These are phyloP conservation scores for Nomada lathburiana DNA, from an alignment of 2,888 invertebrate genomes.

Conservation along the genomic window DNA sequence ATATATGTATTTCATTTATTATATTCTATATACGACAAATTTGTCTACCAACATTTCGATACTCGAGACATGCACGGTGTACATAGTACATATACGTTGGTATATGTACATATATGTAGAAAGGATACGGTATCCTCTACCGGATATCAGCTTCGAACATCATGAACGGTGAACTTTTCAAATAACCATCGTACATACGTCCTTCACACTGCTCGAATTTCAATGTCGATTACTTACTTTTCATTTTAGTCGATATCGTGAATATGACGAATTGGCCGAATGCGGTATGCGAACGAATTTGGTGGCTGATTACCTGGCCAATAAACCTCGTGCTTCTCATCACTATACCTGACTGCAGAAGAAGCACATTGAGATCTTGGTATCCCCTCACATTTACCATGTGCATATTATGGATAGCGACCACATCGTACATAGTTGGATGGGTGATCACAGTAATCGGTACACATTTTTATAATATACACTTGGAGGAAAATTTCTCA, in stretches of 20 bases:
- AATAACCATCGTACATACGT: too few relatives aligned
- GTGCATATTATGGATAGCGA: conserved; percentile 93
- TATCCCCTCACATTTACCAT: conserved; percentile 91
- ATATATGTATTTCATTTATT: background rate
- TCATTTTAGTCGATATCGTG: conserved; percentile 83
- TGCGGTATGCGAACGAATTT: conserved; percentile 84
- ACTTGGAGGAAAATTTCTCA: background rate
- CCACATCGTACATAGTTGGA: conserved; percentile 92
- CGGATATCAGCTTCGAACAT: too few relatives aligned
- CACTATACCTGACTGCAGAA: conserved; percentile 92
- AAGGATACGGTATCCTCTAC: too few relatives aligned
- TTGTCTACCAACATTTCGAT: too few relatives aligned
- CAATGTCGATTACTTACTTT: too few relatives aligned
- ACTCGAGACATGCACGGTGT: background rate
- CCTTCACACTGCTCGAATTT: too few relatives aligned
- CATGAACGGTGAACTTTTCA: too few relatives aligned
- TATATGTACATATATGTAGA: background rate
- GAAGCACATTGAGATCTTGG: conserved; percentile 84
- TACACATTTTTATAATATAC: conserved; percentile 79
- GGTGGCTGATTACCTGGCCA: conserved; percentile 91
- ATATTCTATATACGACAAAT: background rate
- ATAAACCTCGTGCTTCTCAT: conserved; percentile 89
- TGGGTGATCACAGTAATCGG: conserved; percentile 94
- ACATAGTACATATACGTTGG: background rate
- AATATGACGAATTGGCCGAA: conserved; percentile 86